Evolutionary conservation across 2,797 vertebrate species (phyloP), one percentile per base, ranked within the genome.

Genomic region (Crenichthys baileyi): DNA sequence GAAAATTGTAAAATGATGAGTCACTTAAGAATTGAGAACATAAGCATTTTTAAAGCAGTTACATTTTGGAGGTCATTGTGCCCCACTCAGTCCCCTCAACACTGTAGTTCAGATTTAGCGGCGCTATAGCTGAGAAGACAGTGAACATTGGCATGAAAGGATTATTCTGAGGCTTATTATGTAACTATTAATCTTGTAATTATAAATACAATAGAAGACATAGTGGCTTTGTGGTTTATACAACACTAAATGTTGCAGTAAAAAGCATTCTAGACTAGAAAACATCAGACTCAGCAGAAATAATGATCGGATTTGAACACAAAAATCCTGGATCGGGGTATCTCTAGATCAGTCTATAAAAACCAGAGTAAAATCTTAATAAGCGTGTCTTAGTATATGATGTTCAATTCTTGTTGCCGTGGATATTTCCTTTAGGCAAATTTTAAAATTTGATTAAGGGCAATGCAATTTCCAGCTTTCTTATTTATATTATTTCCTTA

Each of bases 401-500:
- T 67, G 65, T 41, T 67, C 39, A 41, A 44, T 90, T 81, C 82
- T 68, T 81, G 70, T 77, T 61, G 75, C 73, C 76, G 71, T 46
- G 51, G 77, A 77, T 61, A 73, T 75, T 93, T 88, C 84, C 88
- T 73, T 60, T 5, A 85, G 80, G 70, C 74, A 77, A 76, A 46
- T 83, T 80, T 90, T 61, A 65, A 76, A 70, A 75, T 73, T 83
- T 4, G 36, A 3, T 4, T 58, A 72, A 83, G 70, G 61, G 79
- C 70, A 82, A 76, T 71, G 71, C 74, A 58, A 72, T 90, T 87
- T 92, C 75, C 82, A 79, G 72, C 81, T 84, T 73, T 83, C 55
- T 12, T 24, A 76, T 88, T 78, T 80, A 76, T 56, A 77, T 77
- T 80, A 73, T 60, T 70, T 39, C 55, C 73, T 44, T 7, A 26